These are phyloP conservation scores for Lophius piscatorius DNA, from an alignment of 2,113 vertebrate genomes.

Conservation along the genomic window DNA sequence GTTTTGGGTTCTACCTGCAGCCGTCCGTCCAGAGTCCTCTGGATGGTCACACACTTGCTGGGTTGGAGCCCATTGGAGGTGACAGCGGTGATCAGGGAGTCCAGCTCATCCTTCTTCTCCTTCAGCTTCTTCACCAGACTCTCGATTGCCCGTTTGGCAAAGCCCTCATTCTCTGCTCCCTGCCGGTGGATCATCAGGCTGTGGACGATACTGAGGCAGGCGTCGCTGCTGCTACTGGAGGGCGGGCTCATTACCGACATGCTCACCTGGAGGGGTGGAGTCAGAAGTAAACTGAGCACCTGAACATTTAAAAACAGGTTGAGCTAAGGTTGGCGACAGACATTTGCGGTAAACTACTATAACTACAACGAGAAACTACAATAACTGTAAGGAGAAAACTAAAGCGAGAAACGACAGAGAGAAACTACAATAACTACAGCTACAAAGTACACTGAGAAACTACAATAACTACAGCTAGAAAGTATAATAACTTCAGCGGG, in stretches of 20 bases:
- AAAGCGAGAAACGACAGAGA: no score
- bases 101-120: conserved; percentile 87
- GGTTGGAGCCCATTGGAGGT: conserved; percentile 85
- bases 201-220: conserved; percentile 85
- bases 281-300: not conserved
- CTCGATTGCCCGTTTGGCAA: conserved; percentile 86
- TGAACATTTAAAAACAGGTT: no score
- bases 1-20: conserved; percentile 71
- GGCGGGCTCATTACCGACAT: conserved; percentile 67
- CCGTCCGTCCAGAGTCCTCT: conserved; percentile 86
- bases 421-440: no score
- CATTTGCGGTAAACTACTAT: no score
- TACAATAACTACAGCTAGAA: no score
- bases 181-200: conserved; percentile 89
- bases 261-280: conserved; percentile 13
- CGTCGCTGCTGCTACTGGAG: conserved; percentile 75
- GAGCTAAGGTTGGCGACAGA: no score
- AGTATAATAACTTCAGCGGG: no score
- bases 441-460: no score
- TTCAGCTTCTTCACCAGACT: conserved; percentile 84
- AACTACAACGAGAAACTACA: no score
- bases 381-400: no score
- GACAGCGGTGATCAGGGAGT: conserved; percentile 85
- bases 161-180: conserved; percentile 84
- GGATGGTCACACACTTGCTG: conserved; percentile 88